phyloP scores from a whole-genome alignment of 2,113 vertebrate species.

The Riparia riparia region DNA sequence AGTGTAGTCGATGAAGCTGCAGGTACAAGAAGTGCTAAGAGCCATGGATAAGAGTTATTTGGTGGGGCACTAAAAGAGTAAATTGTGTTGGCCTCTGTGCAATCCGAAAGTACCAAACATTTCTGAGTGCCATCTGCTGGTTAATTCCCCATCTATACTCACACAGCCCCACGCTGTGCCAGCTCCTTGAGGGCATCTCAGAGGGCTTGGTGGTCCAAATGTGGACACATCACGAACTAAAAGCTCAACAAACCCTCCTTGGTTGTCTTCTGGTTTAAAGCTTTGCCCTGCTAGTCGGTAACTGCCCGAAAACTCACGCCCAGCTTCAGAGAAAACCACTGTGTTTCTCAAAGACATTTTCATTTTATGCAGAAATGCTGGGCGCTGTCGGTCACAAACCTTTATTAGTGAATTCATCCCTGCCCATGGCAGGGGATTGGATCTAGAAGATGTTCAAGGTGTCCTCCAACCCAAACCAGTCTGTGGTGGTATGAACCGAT shows the following conservation, averaged over 20 bases:
- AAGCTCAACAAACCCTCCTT: accelerated
- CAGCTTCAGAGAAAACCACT: neutral
- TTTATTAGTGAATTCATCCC: neutral
- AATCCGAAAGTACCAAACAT: neutral
- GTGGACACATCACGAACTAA: accelerated
- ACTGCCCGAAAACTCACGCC: accelerated
- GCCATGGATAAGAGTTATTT: neutral
- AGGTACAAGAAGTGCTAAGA: neutral
- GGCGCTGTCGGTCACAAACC: neutral
- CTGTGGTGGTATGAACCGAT: accelerated
- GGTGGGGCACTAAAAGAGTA: neutral
- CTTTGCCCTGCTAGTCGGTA: too few relatives aligned
- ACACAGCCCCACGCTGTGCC: accelerated
- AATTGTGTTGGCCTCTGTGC: neutral
- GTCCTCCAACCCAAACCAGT: neutral
- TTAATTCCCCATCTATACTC: neutral
- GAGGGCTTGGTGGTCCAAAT: neutral
- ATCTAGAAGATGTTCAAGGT: neutral
- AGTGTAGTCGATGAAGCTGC: neutral
- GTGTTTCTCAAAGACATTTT: accelerated
- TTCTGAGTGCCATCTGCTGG: slow-evolving; percentile 45
- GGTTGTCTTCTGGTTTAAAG: neutral
- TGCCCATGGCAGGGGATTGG: neutral
- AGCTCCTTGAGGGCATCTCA: neutral
- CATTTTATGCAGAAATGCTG: neutral